Conservation (phyloP, 1,140 invertebrate species). For the Oreohelix idahoensis region DNA sequence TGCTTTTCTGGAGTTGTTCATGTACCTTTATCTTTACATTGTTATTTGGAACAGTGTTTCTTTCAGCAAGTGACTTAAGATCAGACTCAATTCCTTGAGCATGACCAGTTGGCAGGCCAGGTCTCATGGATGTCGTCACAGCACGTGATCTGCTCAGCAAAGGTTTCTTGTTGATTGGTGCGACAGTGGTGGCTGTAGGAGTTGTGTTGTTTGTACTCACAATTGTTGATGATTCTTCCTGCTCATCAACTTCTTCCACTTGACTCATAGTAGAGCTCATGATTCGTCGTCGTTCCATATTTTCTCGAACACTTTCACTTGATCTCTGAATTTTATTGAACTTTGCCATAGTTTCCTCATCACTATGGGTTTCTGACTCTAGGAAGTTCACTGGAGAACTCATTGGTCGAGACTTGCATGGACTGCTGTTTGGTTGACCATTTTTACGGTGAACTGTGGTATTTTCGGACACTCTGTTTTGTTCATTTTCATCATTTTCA, state of each 20-base stretch:
- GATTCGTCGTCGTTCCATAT: background rate
- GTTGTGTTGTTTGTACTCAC: background rate
- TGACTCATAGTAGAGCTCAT: conserved; percentile 5
- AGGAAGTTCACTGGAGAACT: conserved; percentile 7
- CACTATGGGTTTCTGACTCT: background rate
- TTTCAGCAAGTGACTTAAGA: background rate
- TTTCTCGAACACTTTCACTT: background rate
- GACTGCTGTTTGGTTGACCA: background rate
- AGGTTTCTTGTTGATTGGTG: background rate
- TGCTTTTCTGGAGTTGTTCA: background rate
- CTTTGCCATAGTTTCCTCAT: background rate
- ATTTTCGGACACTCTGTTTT: background rate
- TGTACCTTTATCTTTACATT: background rate
- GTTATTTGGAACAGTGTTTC: background rate
- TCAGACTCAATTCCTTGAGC: background rate
- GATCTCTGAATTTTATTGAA: background rate
- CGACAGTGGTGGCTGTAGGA: too few relatives aligned
- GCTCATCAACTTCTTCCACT: conserved; percentile 16
- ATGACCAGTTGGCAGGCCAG: background rate
- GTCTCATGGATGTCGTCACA: background rate
- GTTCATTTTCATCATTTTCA: background rate
- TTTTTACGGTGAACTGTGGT: background rate
- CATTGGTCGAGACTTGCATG: background rate
- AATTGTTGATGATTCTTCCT: background rate
- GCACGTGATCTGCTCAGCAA: background rate